Evolutionary conservation across 2,113 vertebrate genomes (phyloP).

Genomic region (Apus apus): DNA sequence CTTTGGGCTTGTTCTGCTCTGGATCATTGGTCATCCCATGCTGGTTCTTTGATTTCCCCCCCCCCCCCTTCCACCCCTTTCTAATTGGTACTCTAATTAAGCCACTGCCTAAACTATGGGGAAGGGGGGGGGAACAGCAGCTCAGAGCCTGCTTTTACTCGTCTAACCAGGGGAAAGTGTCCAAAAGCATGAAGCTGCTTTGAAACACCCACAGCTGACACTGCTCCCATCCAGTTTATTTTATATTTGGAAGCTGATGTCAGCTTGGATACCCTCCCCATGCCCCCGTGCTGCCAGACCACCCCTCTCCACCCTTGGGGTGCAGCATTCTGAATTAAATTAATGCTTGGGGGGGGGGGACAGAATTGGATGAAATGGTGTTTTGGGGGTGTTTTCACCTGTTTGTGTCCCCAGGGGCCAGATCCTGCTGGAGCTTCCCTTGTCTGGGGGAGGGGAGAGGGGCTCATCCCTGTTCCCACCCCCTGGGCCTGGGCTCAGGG

Average conservation of each 20-base stretch:
- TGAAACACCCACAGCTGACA: neutral
- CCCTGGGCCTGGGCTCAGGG: rapidly evolving
- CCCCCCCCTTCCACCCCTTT: too few relatives aligned
- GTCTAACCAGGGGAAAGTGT: rapidly evolving
- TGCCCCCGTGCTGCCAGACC: rapidly evolving
- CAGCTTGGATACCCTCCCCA: neutral
- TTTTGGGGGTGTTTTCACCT: neutral
- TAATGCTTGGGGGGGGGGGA: too few relatives aligned
- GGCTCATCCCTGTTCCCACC: too few relatives aligned
- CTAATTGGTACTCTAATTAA: neutral
- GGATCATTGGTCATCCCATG: rapidly evolving
- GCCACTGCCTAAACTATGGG: neutral
- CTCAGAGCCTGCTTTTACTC: neutral
- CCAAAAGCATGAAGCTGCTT: neutral
- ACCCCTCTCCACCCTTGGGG: neutral
- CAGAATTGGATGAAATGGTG: neutral
- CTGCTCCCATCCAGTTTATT: too few relatives aligned
- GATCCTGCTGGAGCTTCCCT: neutral
- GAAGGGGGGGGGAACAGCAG: neutral
- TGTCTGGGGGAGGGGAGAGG: too few relatives aligned
- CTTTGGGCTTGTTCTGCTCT: neutral
- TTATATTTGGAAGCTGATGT: rapidly evolving
- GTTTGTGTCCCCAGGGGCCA: neutral
- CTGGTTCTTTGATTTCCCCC: too few relatives aligned
- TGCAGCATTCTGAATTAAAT: neutral